Evolutionary conservation across 2,113 vertebrate species (phyloP), one percentile per base, ranked within the genome.

Genomic region (Rostratula benghalensis): DNA sequence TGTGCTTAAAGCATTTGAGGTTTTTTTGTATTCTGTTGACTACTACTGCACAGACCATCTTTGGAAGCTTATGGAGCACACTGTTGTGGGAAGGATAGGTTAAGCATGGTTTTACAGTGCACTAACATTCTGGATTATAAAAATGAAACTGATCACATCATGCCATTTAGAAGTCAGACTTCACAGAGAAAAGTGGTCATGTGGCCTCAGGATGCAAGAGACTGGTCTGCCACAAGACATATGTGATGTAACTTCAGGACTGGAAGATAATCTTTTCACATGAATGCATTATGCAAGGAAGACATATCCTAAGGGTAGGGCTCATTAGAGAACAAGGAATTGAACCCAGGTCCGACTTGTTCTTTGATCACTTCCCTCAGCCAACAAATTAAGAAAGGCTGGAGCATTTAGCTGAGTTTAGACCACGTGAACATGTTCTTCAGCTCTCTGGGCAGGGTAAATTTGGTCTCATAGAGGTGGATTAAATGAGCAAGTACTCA

Each of bases 181-280:
- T 73, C 22, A 10, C 50, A 43, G 67, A 37, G 45, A 73, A 16
- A 65, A 88, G 53, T 43, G 39, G 57, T 91, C 67, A 31, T 23
- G n/a, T n/a, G 69, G 79, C 92, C 71, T 65, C 37, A 65, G 54
- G 79, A 61, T 54, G 69, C 1, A 33, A 73, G 30, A 75, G 15
- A 12, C 61, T 85, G 57, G 24, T 87, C 61, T 87, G 70, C 65
- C 39, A 37, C 3, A 24, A 56, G 43, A 68, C 41, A 5, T 30
- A 4, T 8, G 37, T 27, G 68, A 23, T n/a, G 14, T 31, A 14
- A 54, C 85, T 37, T 48, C 71, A 88, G 54, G 71, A 50, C 50
- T 81, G 59, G 59, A 74, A 73, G 67, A 69, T 61, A 35, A 83
- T 68, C 63, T 90, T 86, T 86, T 80, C 59, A 77, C 54, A 74